Evolutionary conservation across 2,113 vertebrate species (phyloP).

Genomic region (Callipepla californica): DNA sequence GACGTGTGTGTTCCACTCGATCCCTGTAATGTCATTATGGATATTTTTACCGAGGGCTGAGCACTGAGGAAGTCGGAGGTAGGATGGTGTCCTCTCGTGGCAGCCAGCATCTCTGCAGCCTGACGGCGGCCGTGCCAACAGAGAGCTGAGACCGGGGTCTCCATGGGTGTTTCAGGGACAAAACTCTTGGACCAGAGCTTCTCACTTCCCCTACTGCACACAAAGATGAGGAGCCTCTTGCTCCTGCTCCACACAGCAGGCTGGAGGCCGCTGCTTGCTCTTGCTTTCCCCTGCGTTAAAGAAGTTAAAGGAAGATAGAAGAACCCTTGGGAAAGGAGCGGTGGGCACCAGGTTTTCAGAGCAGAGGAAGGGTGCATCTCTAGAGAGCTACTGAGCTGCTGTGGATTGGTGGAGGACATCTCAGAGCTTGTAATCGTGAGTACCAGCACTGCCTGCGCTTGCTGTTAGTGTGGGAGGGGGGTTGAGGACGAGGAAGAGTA

Average conservation of each 20-base stretch:
- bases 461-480: neutral
- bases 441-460: neutral
- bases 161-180: neutral
- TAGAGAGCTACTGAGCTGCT: neutral
- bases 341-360: neutral
- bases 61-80: conserved; percentile 59
- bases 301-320: neutral
- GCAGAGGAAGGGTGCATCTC: fast-evolving
- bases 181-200: neutral
- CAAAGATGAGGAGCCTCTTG: fast-evolving
- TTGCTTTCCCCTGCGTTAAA: neutral
- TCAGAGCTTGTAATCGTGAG: neutral
- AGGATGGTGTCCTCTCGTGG: conserved; percentile 78
- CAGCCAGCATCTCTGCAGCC: conserved; percentile 30
- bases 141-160: neutral
- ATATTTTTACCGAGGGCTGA: neutral
- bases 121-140: neutral
- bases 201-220: fast-evolving
- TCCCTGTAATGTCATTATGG: conserved; percentile 31
- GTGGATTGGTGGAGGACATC: neutral
- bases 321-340: fast-evolving
- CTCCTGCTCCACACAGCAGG: fast-evolving
- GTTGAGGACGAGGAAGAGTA: neutral
- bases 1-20: conserved; percentile 49
- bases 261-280: fast-evolving